Evolutionary conservation across 2,113 vertebrate genomes (phyloP), one percentile per base, ranked within the genome.

Genomic region (Turdus rufiventris): DNA sequence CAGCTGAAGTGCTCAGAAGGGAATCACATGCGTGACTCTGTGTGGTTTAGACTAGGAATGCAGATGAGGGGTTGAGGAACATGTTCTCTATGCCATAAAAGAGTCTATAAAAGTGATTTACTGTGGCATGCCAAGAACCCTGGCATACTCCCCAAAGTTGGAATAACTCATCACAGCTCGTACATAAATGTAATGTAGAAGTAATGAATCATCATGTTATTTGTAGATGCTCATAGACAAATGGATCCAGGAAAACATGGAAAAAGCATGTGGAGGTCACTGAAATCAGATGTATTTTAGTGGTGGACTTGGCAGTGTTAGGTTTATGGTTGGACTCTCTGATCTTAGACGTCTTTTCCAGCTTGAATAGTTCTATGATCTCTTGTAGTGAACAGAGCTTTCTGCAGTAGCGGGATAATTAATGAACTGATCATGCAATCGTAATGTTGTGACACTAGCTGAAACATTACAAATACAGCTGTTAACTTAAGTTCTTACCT

Each of bases 401-500:
- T 82, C 53, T 93, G 81, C 70, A 72, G n/a, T 36, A 85, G 72
- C 53, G 83, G 31, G 63, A 31, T 81, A 67, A 90, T 94, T 91
- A 88, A 90, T 60, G 66, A 54, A 56, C 67, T 74, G 43, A 76
- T 86, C 29, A 26, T 70, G 62, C 83, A 76, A 88, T 80, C 79
- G 77, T 94, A 54, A 88, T 84, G 60, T 88, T 81, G 51, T 93
- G 83, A 84, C 76, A 56, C 56, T 74, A 91, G 21, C 67, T 92
- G 86, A 43, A 91, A 53, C 40, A 28, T 92, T 93, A 63, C 62
- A 95, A 91, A 88, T 88, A 33, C 16, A 83, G 20, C 71, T 92
- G 36, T 91, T 89, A 85, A 60, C 20, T 60, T 60, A 56, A 82
- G 20, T 70, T 91, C 56, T 80, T 92, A 85, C 68, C 50, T 92